Evolutionary conservation across 2,888 invertebrate genomes (phyloP), one percentile per base, ranked within the genome.

Genomic region (Eurytoma californica): DNA sequence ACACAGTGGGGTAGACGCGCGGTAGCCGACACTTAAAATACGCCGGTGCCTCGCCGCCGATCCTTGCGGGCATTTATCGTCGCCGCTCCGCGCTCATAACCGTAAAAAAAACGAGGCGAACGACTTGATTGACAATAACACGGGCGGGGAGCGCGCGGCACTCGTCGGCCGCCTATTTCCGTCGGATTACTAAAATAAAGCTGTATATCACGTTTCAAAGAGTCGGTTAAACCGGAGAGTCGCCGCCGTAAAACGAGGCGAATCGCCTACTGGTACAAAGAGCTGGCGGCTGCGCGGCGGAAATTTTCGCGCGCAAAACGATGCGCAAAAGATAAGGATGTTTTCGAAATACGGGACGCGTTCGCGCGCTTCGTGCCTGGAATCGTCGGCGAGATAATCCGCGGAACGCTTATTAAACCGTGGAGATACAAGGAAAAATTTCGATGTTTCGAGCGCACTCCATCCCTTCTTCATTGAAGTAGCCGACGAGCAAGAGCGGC

Each of bases 131-230:
- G 70, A 55, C 77, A 53, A 69, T 76, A 65, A 70, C 68, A 63
- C 60, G 16, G 12, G 39, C 13, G 20, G 28, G 20, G 20, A 24
- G 57, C n/a, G 60, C 39, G 61, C 13, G 60, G 53, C 49, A 9
- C 39, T 4, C 12, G 9, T 24, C 60, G 18, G 24, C 28, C 61
- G 39, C 66, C 73, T 69, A 74, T 76, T 79, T 72, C 55, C 70
- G 51, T 65, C 58, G 67, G 61, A 67, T 80, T 60, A 75, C 72
- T 55, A 72, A 80, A 80, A 76, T 80, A 76, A 76, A 80, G 76
- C 66, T 72, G 79, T 76, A 80, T 76, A 76, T 80, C 80, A 80
- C 68, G 65, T 72, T 76, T 80, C 76, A 61, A 77, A 77, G 72
- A 68, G 76, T 60, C 68, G 24, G 70, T 75, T 75, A 75, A 79